Base-by-base conservation (phyloP, 1,140 invertebrate genomes). In the Drosophila jambulina region DNA sequence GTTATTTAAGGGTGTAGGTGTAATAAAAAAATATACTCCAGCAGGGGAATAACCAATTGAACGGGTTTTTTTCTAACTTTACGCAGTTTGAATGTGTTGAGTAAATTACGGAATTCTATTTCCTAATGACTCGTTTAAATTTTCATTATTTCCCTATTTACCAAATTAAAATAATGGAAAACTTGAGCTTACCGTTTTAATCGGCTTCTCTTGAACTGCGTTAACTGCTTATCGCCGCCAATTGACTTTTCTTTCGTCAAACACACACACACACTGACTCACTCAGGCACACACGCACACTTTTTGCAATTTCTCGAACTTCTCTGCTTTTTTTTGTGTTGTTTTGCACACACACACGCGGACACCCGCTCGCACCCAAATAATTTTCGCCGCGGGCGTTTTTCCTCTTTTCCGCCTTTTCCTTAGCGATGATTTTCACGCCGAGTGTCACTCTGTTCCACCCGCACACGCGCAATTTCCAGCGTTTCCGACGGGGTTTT, bases 301-400 rank as follows among this genome's bases (percentile, higher is more conserved):
- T 69, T 63, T 49, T 75, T 46, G 63, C 68, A 40, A 43, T 75
- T 79, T 78, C 67, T 72, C 62, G 40, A 70, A 57, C 71, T 70
- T 74, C 43, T 71, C 69, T 74, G 42, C 56, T 59, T 25, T 58
- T 76, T 58, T 53, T 38, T 32, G n/a, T 53, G 60, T 61, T 75
- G 32, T 79, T 75, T 67, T 61, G 46, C 67, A 68, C 60, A 51
- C 58, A 42, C 51, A 46, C 75, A 32, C 61, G 27, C 64, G 53
- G 36, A 40, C 38, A 62, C 10, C 10, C 48, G 34, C 43, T 29
- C 7, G 29, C 58, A 60, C 34, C 21, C 19, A 43, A 77, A 82
- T 57, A 76, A 72, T 78, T 80, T 84, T 83, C 58, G 63, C 82
- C 67, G 82, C 65, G 64, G 76, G 83, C 76, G 83, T 74, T 88